Evolutionary conservation across 2,113 vertebrate genomes (phyloP).

Genomic region (Cyprinodon brontotheroides): DNA sequence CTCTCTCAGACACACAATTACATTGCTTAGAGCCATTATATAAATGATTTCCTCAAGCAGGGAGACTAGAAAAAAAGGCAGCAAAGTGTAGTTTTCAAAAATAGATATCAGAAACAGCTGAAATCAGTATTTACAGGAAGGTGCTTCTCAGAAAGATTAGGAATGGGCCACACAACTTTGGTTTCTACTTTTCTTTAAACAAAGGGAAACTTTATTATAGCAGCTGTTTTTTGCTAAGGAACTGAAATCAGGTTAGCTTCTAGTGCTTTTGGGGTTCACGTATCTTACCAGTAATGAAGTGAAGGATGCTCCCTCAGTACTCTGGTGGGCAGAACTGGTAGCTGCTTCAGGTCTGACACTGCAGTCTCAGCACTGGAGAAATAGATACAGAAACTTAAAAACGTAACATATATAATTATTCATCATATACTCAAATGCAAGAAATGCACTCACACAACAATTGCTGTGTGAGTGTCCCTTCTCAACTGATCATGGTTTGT

Average conservation of each 20-base stretch:
- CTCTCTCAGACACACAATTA: not conserved
- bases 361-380: constrained; percentile 85
- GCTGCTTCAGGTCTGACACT: constrained; percentile 87
- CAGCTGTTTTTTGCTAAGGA: too few species aligned
- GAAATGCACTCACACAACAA: not conserved
- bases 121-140: too few species aligned
- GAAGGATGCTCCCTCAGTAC: constrained; percentile 95
- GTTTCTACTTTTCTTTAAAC: too few species aligned
- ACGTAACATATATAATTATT: constrained; percentile 2
- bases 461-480: not conserved
- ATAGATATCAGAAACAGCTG: not conserved
- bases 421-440: not conserved
- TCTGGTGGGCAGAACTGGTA: constrained; percentile 89
- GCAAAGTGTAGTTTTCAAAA: not conserved
- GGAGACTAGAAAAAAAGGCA: not conserved
- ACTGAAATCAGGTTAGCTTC: not conserved
- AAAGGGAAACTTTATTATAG: too few species aligned
- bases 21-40: not conserved
- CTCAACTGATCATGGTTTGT: constrained; percentile 9
- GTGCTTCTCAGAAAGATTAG: too few species aligned
- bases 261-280: constrained; percentile 2
- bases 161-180: too few species aligned
- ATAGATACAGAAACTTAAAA: constrained; percentile 2
- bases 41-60: not conserved
- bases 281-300: constrained; percentile 90